Evolutionary conservation across 2,113 vertebrate genomes (phyloP).

Genomic region (Poeciliopsis prolifica): DNA sequence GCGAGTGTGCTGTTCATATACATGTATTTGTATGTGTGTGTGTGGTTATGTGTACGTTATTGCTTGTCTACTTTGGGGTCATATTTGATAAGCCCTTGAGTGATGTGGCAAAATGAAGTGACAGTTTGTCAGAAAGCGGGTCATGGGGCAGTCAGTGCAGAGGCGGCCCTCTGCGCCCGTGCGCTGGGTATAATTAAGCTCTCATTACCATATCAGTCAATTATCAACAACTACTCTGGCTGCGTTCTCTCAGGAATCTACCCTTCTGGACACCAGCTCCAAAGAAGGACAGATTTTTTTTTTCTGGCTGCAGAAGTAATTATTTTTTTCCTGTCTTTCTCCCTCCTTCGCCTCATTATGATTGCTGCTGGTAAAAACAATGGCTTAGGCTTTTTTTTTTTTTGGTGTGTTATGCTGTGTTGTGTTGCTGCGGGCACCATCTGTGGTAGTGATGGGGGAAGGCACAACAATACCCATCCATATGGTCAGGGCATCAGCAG

Average conservation of each 20-base stretch:
- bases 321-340: slow-evolving; percentile 74
- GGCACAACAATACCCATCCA: slow-evolving; percentile 80
- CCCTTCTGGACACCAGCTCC: slow-evolving; percentile 80
- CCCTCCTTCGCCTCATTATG: slow-evolving; percentile 71
- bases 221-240: slow-evolving; percentile 76
- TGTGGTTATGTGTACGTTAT: slow-evolving; percentile 37
- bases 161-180: slow-evolving; percentile 61
- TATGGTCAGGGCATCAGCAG: slow-evolving; percentile 80
- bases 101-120: slow-evolving; percentile 77
- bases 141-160: slow-evolving; percentile 74
- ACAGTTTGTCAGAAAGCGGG: slow-evolving; percentile 83
- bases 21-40: slow-evolving; percentile 16
- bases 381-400: slow-evolving; percentile 60
- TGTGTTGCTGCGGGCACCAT: slow-evolving; percentile 78
- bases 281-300: slow-evolving; percentile 68
- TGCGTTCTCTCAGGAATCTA: slow-evolving; percentile 83
- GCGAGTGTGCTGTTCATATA: slow-evolving; percentile 30
- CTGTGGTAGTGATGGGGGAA: slow-evolving; percentile 79
- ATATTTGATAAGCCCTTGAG: slow-evolving; percentile 77
- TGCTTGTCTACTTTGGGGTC: slow-evolving; percentile 76
- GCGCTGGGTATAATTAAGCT: slow-evolving; percentile 78
- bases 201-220: slow-evolving; percentile 84
- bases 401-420: slow-evolving; percentile 57
- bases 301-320: slow-evolving; percentile 72
- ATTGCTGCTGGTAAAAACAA: slow-evolving; percentile 78